These are phyloP conservation scores for Lasioglossum leucozonium DNA, from an alignment of 2,888 invertebrate genomes.

Conservation along the genomic window DNA sequence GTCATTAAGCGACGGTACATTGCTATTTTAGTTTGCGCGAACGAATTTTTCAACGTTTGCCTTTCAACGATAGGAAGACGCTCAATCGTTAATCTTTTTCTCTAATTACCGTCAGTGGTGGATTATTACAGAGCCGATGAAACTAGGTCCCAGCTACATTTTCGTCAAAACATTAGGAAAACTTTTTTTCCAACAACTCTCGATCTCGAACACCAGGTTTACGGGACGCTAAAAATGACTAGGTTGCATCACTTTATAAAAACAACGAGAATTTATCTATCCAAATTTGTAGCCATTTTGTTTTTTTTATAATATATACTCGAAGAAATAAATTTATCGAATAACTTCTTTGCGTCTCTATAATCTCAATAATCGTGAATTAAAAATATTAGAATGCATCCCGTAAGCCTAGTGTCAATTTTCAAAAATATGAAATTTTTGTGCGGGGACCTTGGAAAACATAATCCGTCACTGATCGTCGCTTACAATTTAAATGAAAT, in stretches of 20 bases:
- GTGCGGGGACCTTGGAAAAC: not conserved
- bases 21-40: slow-evolving; percentile 3
- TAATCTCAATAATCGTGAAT: too few species aligned
- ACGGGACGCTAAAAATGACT: not conserved
- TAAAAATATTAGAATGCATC: not conserved
- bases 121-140: not conserved
- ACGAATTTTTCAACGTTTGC: slow-evolving; percentile 7
- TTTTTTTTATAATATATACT: too few species aligned
- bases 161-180: not conserved
- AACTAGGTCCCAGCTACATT: not conserved
- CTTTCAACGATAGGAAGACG: slow-evolving; percentile 19
- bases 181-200: not conserved
- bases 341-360: not conserved
- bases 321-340: not conserved
- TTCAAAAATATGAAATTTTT: not conserved
- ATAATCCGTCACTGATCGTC: not conserved
- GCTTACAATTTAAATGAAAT: not conserved
- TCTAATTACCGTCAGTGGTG: not conserved
- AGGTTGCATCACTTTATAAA: not conserved
- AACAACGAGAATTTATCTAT: not conserved
- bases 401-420: not conserved
- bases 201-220: not conserved
- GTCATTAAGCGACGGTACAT: not conserved
- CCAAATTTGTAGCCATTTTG: not conserved
- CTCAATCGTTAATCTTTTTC: not conserved